Evolutionary conservation across 1,140 invertebrate species (phyloP), one percentile per base, ranked within the genome.

Genomic region (Tribolium madens): DNA sequence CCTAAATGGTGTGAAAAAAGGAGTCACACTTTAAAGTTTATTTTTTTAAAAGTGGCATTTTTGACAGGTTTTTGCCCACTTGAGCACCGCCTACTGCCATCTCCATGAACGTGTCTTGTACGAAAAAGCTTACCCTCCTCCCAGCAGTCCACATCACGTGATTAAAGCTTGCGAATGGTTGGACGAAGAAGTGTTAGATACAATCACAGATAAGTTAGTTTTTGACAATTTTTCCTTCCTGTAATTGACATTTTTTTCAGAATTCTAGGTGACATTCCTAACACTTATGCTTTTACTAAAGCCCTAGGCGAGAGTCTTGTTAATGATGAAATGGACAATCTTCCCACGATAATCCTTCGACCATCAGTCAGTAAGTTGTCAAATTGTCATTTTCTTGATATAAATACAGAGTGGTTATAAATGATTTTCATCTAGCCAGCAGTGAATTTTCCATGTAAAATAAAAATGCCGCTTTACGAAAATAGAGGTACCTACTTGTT

Each of bases 231-330:
- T 42, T 42, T 42, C 6, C 6, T 9, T 42, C 1, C 33, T 10
- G 36, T 31, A 42, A 9, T 42, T 57, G 18, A n/a, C 18, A 42
- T 9, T 10, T 42, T 10, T 86, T 84, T 7, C 84, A 92, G 91
- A 82, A 88, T 97, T 47, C 87, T 97, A 36, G 93, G 93, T n/a
- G 90, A 92, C 47, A 90, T 94, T 64, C 96, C 96, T 1, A 97
- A 97, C 82, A 95, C 95, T 0, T 97, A 97, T 81, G 95, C 95
- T 0, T 97, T 94, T 80, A 96, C 95, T 0, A 97, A 97, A 87
- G 93, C 94, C 0, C 83, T 97, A 6, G 92, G 94, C 0, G 96
- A 97, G 86, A 89, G 91, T 9, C 81, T 96, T 15, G 91, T 94
- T 10, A 85, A 86, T 42, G 81, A 88, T 42, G 88, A 90, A 74